Evolutionary conservation across 1,140 invertebrate genomes (phyloP).

Genomic region (Hycleus cichorii): DNA sequence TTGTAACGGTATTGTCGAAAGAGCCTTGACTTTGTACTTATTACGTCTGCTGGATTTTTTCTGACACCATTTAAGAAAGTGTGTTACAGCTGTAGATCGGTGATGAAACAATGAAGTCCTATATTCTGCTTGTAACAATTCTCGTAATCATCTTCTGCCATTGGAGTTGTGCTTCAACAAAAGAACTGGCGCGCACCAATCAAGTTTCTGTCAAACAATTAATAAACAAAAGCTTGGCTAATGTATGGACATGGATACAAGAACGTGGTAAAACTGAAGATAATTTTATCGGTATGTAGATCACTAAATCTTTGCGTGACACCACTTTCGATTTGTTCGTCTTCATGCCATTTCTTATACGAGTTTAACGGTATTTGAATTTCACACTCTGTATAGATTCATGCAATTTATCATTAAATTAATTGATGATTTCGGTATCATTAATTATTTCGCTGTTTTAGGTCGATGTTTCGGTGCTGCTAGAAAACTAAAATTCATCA

Average conservation of each 20-base stretch:
- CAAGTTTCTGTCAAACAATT: neutral
- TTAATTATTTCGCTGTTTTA: slow-evolving; percentile 13
- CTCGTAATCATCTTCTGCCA: slow-evolving; percentile 8
- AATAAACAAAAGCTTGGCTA: neutral
- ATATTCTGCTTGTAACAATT: slow-evolving; percentile 4
- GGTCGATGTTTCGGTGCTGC: slow-evolving; percentile 32
- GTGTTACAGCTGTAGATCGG: too few relatives aligned
- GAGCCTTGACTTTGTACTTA: too few relatives aligned
- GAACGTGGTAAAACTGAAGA: neutral
- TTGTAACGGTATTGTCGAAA: too few relatives aligned
- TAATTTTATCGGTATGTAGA: slow-evolving; percentile 1
- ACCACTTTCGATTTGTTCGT: neutral
- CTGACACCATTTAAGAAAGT: too few relatives aligned
- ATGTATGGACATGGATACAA: slow-evolving; percentile 5
- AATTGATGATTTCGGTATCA: too few relatives aligned
- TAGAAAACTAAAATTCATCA: slow-evolving; percentile 24
- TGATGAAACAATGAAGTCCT: neutral
- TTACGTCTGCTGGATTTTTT: too few relatives aligned
- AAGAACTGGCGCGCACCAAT: neutral
- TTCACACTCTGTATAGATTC: too few relatives aligned
- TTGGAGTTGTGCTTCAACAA: slow-evolving; percentile 6
- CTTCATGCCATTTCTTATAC: neutral
- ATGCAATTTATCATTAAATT: too few relatives aligned
- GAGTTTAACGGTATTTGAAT: neutral
- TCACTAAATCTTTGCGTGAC: neutral